Conservation (phyloP, 2,113 vertebrate species). For the Campylorhamphus procurvoides region DNA sequence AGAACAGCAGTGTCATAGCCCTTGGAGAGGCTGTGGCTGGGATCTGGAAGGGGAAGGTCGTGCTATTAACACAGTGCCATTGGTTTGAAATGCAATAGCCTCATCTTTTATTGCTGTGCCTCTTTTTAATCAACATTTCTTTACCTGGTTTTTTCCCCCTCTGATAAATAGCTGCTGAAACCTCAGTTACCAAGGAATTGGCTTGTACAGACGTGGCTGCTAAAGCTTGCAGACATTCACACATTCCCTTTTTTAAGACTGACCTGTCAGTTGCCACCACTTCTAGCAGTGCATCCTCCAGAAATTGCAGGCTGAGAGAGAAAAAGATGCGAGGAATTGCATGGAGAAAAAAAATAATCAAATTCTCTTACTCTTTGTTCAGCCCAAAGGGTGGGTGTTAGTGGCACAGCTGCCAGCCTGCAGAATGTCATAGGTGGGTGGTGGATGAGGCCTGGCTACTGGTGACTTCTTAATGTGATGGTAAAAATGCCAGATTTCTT, state of each 20-base stretch:
- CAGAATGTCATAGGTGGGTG: background rate
- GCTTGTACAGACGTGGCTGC: background rate
- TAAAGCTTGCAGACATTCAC: background rate
- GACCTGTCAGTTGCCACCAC: background rate
- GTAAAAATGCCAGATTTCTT: background rate
- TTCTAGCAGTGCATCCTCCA: background rate
- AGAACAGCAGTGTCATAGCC: background rate
- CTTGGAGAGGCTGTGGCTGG: background rate
- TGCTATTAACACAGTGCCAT: slow-evolving; percentile 29
- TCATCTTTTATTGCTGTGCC: slow-evolving; percentile 39
- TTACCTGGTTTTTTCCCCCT: background rate
- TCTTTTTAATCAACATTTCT: slow-evolving; percentile 29
- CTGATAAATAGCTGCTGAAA: slow-evolving; percentile 1
- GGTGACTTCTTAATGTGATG: background rate
- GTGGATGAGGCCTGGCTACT: background rate
- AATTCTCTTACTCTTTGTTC: background rate
- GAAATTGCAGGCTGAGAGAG: background rate
- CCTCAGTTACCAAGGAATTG: background rate
- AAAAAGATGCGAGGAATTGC: background rate
- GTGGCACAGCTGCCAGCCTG: background rate
- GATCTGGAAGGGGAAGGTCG: background rate
- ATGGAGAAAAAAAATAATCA: background rate
- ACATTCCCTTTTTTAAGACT: background rate
- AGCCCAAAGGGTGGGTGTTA: background rate
- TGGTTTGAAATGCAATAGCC: slow-evolving; percentile 37